phyloP scores from a whole-genome alignment of 2,888 invertebrate genomes.

The Salticus scenicus region DNA sequence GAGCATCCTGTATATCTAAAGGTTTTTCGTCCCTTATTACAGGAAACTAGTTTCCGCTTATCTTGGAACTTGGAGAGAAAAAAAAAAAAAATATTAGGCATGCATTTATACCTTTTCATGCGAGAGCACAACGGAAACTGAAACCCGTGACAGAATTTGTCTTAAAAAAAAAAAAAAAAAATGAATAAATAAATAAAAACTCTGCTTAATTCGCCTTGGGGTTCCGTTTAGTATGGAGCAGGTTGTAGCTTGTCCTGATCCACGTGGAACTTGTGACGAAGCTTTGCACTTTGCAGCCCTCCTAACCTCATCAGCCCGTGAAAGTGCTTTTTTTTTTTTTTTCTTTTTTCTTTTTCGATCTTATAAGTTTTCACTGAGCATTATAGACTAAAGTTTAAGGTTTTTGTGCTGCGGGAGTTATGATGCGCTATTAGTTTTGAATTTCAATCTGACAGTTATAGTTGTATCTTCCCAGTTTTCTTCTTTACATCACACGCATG shows the following conservation, averaged over 20 bases:
- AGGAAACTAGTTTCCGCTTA: not conserved
- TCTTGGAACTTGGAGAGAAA: not conserved
- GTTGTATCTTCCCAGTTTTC: too few species aligned
- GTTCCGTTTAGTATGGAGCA: conserved; percentile 13
- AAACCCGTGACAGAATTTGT: not conserved
- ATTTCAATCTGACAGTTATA: too few species aligned
- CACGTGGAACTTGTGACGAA: conserved; percentile 41
- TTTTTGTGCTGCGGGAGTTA: too few species aligned
- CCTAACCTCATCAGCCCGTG: not conserved
- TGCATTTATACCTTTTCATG: not conserved
- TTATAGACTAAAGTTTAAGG: too few species aligned
- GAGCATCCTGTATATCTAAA: too few species aligned
- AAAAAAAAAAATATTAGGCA: not conserved
- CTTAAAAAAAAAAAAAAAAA: too few species aligned
- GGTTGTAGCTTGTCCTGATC: conserved; percentile 20
- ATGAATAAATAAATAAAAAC: too few species aligned
- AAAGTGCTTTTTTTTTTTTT: not conserved
- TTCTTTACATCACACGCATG: too few species aligned
- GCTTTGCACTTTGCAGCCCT: too few species aligned
- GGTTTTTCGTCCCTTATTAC: not conserved
- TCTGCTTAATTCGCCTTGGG: not conserved
- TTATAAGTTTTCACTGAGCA: too few species aligned
- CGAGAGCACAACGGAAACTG: not conserved
- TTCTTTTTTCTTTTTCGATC: not conserved
- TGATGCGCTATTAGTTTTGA: too few species aligned